Conservation (phyloP, 2,113 vertebrate species). For the Opisthocomus hoazin region DNA sequence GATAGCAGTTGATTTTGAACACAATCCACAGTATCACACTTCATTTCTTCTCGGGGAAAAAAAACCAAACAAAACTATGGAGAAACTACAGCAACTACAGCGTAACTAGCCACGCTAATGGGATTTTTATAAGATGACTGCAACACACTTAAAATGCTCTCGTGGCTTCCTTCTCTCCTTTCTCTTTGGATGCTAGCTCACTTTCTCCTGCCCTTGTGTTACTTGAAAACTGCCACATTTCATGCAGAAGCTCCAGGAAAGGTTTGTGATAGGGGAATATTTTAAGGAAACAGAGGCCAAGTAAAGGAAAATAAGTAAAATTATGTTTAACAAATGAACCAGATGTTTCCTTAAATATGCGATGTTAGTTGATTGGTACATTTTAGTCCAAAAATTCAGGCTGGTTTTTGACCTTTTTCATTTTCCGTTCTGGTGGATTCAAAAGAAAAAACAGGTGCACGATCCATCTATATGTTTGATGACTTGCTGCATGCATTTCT, state of each 20-base stretch:
- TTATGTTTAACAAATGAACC: background rate
- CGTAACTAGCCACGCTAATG: background rate
- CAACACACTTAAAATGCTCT: background rate
- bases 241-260: background rate
- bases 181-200: background rate
- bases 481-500: background rate
- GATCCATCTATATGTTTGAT: background rate
- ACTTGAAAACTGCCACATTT: background rate
- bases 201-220: background rate
- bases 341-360: background rate
- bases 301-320: background rate
- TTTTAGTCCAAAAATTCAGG: background rate
- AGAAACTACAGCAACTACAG: background rate
- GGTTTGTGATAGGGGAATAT: background rate
- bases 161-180: background rate
- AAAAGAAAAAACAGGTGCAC: background rate
- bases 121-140: background rate
- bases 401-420: background rate
- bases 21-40: background rate
- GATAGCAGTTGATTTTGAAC: background rate
- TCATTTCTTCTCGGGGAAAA: constrained; percentile 35
- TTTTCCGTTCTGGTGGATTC: background rate
- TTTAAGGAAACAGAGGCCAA: background rate
- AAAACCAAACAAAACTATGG: background rate
- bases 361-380: background rate